Base-by-base conservation (phyloP, 2,797 vertebrate species). In the Crocidura indochinensis region DNA sequence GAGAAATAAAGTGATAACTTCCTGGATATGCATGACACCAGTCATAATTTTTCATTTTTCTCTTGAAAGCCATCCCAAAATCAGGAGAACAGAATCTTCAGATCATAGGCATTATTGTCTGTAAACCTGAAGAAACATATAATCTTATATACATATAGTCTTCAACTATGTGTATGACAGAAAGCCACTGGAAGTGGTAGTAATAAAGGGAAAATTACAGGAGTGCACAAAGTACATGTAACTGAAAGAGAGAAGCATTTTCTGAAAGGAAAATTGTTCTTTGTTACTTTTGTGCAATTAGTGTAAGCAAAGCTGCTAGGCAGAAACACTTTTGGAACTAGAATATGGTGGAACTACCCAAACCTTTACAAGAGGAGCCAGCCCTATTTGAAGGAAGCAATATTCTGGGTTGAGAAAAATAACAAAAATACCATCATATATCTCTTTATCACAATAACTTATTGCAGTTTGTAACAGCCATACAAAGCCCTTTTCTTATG, bases 21-120 rank as follows among this genome's bases (percentile, higher is more conserved):
- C 84, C 31, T 81, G 80, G 77, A 93, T 77, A 74, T 94, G 68
- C 31, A 65, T 22, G 67, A 19, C 10, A 38, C 71, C 83, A 87
- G 56, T 95, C 87, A 94, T 81, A 81, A 84, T 75, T 90, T 92
- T 86, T 31, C 31, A 91, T 47, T 79, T 74, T 84, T 83, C 14
- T 27, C 19, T 69, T 91, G 89, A 86, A 96, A 91, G 65, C 19
- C 49, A 72, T 65, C 76, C 92, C 68, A 53, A 84, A 88, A 19
- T 76, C 85, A 47, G 56, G 64, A 72, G 51, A 83, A 53, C 0
- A 71, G 79, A 80, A 8, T 47, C 73, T 29, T 6, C 51, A 91
- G 74, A 90, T 22, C 71, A 22, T 69, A 81, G 86, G 71, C 65
- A 20, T 71, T 26, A 20, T 88, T 88, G 79, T 84, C 90, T 88